Base-by-base conservation (phyloP, 30 jellyfish, hydroid and myxozoan species). In the Aurelia aurita complex sp. Pacific region DNA sequence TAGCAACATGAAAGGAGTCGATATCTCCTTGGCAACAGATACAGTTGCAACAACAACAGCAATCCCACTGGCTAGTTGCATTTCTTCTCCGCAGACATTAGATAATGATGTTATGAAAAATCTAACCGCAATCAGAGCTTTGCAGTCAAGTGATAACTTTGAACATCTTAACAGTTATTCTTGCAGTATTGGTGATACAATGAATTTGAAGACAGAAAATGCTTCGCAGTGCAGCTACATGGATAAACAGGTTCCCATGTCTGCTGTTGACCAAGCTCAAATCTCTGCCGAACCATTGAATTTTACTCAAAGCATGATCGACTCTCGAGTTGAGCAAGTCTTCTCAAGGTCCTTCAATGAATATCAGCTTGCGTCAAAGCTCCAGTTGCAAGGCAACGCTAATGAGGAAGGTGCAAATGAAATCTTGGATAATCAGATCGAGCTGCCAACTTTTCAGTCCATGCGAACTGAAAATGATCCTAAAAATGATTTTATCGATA, bases 291-390 rank as follows among this genome's bases (percentile, higher is more conserved):
- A 84, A 15, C 53, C 87, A 4, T 60, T 84, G 72, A 84, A 84
- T 73, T 84, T 84, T 55, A 84, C 82, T 68, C 87, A 84, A 14
- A 84, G 93, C 43, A 53, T n/a, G 67, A 84, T 74, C 13, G 71
- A 74, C 74, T 35, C 82, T 51, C 87, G 65, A 42, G 93, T 84
- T 32, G 93, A 74, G 76, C 93, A 84, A 51, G 93, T 84, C 17
- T 84, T 84, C 57, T 84, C 93, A 50, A 84, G 75, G 60, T 42
- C 84, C 3, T 84, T 84, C 50, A 73, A 11, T 19, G 76, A 84
- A 50, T 84, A 84, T 36, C 87, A 84, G 33, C 67, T 84, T 4
- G 78, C 93, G 10, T 66, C 93, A 29, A 77, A 73, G 74, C 76
- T 73, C 29, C 64, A 51, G 32, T 10, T 68, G 17, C 60, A 84